These are phyloP conservation scores for Melanostoma scalare DNA, from an alignment of 2,888 invertebrate species.

Conservation along the genomic window DNA sequence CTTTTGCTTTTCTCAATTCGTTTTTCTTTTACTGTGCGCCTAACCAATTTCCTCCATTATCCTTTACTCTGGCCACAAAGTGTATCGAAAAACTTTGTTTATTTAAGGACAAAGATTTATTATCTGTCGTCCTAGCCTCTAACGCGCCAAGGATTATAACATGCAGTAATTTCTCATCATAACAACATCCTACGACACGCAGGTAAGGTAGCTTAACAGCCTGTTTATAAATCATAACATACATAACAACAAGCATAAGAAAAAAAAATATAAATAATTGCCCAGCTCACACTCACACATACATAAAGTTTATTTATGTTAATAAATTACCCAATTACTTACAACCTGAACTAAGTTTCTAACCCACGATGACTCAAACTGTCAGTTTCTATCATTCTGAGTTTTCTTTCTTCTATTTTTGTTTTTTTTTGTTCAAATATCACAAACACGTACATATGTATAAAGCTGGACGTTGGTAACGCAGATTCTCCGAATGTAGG, in stretches of 20 bases:
- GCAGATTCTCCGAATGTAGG: too few relatives aligned
- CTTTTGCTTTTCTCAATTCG: background rate
- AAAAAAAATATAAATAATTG: conserved; percentile 24
- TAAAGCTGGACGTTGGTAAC: too few relatives aligned
- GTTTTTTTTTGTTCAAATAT: background rate
- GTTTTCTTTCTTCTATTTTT: background rate
- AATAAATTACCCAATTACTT: conserved; percentile 26
- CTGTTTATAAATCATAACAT: conserved; percentile 59
- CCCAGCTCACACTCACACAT: background rate
- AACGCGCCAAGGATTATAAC: conserved; percentile 44
- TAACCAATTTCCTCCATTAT: background rate
- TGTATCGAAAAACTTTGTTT: conserved; percentile 11
- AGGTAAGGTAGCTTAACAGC: conserved; percentile 67
- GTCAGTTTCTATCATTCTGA: conserved; percentile 17
- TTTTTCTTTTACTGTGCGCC: conserved; percentile 1
- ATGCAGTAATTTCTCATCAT: conserved; percentile 60
- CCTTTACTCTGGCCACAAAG: background rate
- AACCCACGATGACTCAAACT: conserved; percentile 33
- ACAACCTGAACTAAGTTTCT: background rate
- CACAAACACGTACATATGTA: background rate
- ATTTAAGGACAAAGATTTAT: conserved; percentile 20
- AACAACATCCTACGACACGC: conserved; percentile 58
- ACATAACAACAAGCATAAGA: conserved; percentile 20
- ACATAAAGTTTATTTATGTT: conserved; percentile 16
- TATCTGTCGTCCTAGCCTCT: conserved; percentile 1